Evolutionary conservation across 2,113 vertebrate species (phyloP), one percentile per base, ranked within the genome.

Genomic region (Dromiciops gliroides): DNA sequence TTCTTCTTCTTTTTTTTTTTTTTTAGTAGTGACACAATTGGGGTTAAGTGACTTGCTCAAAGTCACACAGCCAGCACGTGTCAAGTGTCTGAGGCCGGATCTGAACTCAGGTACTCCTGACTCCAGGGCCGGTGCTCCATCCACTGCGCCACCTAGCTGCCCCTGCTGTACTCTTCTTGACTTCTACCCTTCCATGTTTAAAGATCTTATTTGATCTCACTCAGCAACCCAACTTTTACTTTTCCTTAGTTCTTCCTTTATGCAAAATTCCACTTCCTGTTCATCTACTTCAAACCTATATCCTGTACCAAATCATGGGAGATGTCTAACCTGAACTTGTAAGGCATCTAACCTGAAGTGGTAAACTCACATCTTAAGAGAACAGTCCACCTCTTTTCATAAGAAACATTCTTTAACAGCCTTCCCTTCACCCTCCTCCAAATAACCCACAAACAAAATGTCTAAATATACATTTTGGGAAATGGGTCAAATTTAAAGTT

Each of bases 241-340:
- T 37, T 93, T 90, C 92, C 26, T 91, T 24, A 5, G 24, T 83
- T 91, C 8, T 90, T 88, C 25, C 26, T 51, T 60, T 51, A 44
- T 14, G 37, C 48, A 90, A 50, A 67, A 50, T 26, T 8, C 75
- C 53, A 50, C 16, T 96, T 44, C 96, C 48, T 94, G 19, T 75
- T 51, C 48, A 8, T 83, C 16, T 94, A n/a, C 94, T 95, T 92
- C 52, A 94, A 91, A 94, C 37, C 28, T 93, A 3, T 96, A 97
- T 44, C 31, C 24, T 56, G 23, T 53, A 51, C 92, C 50, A 88
- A 92, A 51, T 92, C 75, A 91, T 51, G 90, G 52, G 48, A n/a
- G 75, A 53, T 49, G 3, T 75, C 51, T 97, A 37, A 90, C 92
- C 3, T 91, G 53, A 56, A 28, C 25, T 56, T 50, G 88, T 75